Evolutionary conservation across 1,140 invertebrate genomes (phyloP), one percentile per base, ranked within the genome.

Genomic region (Nomia melanderi): DNA sequence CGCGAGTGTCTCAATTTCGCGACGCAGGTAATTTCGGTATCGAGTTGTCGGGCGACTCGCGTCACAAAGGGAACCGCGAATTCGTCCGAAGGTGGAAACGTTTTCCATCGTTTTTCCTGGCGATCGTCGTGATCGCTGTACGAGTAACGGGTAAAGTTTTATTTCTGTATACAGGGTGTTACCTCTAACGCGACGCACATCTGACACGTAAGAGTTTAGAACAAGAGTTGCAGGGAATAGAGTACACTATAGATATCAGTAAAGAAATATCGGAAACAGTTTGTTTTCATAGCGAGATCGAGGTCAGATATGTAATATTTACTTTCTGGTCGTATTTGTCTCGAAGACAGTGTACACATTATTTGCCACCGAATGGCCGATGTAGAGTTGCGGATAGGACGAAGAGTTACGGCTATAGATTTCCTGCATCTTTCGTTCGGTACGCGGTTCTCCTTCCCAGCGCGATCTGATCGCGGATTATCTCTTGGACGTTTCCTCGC

Each of bases 351-450:
- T n/a, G n/a, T n/a, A n/a, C n/a, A n/a, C n/a, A n/a, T n/a, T n/a
- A n/a, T n/a, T n/a, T n/a, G n/a, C n/a, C 50, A n/a, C 23, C 4
- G 20, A 41, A 57, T 67, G 54, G 79, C 54, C 44, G 1, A 12
- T 69, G 54, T 36, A n/a, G 23, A 41, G 70, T 47, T 44, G 33
- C 67, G 65, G 31, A 14, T 31, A 54, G 36, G 53, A 81, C 47
- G 62, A 65, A 77, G 79, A 82, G 62, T 72, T 67, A 77, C 64
- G 63, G 64, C 36, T 60, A 71, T 71, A 50, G 79, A 53, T 62
- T 66, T 44, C 54, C 44, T 50, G 64, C 31, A 41, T 60, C 54
- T 64, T 27, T 81, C 47, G 67, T 17, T 54, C n/a, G 33, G 60
- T 25, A 66, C 14, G 12, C 14, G 23, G n/a, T 60, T 47, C 17